phyloP scores from a whole-genome alignment of 2,888 invertebrate species.

The Melipona bicolor region DNA sequence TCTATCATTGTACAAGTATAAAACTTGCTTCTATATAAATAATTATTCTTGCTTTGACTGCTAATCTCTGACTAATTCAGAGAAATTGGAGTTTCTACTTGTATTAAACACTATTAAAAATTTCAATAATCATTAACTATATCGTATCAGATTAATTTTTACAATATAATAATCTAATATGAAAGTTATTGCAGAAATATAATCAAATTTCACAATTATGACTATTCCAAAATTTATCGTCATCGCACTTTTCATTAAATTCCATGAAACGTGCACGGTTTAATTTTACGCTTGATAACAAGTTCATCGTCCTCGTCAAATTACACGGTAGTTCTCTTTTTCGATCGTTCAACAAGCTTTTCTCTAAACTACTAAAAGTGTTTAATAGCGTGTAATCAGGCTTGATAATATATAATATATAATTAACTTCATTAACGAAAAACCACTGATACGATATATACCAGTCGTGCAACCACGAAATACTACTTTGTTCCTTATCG shows the following conservation, averaged over 20 bases:
- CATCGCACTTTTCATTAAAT: neutral
- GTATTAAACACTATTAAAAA: no score
- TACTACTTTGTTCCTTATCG: neutral
- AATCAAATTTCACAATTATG: no score
- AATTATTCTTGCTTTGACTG: no score
- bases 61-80: no score
- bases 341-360: neutral
- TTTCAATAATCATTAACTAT: no score
- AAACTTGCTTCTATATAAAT: no score
- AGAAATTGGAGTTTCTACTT: no score
- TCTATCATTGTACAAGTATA: no score
- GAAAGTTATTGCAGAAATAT: no score
- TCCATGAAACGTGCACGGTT: neutral
- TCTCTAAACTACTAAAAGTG: neutral
- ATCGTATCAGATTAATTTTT: no score
- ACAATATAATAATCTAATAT: no score
- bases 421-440: slow-evolving; percentile 13
- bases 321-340: neutral
- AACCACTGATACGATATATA: neutral
- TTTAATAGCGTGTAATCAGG: neutral
- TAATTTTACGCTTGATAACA: neutral
- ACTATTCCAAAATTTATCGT: neutral
- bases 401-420: slow-evolving; percentile 4
- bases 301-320: neutral
- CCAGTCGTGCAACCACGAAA: neutral